phyloP scores from a whole-genome alignment of 2,888 invertebrate species.

The Myopa tessellatipennis region DNA sequence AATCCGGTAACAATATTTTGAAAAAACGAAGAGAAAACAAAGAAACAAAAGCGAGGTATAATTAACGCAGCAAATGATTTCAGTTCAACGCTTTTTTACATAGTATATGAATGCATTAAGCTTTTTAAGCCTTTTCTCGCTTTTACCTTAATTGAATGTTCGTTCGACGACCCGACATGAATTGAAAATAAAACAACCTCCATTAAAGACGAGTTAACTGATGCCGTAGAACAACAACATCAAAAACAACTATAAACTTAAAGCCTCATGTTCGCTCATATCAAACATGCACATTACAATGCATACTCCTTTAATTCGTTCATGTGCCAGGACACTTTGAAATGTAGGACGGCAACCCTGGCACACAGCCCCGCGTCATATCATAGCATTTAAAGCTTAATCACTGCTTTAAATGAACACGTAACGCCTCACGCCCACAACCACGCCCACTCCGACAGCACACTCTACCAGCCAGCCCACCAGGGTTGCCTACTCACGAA shows the following conservation, averaged over 20 bases:
- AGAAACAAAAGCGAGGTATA: not conserved
- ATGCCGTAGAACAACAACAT: not conserved
- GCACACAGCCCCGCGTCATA: not conserved
- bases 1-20: too few species aligned
- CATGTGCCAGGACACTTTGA: not conserved
- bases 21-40: too few species aligned
- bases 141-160: not conserved
- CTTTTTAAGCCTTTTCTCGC: not conserved
- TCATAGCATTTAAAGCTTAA: constrained; percentile 15
- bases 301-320: too few species aligned
- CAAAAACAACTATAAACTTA: not conserved
- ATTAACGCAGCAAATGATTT: not conserved
- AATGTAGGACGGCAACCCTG: not conserved
- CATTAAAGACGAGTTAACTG: not conserved
- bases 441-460: not conserved
- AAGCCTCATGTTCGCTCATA: too few species aligned
- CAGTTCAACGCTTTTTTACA: not conserved
- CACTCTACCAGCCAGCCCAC: not conserved
- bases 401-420: constrained; percentile 20
- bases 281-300: too few species aligned
- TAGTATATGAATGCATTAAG: not conserved
- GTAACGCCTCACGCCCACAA: not conserved
- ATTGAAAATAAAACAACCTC: not conserved
- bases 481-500: not conserved
- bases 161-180: not conserved